Conservation (phyloP, 2,888 invertebrate species). For the Agrotis ipsilon region DNA sequence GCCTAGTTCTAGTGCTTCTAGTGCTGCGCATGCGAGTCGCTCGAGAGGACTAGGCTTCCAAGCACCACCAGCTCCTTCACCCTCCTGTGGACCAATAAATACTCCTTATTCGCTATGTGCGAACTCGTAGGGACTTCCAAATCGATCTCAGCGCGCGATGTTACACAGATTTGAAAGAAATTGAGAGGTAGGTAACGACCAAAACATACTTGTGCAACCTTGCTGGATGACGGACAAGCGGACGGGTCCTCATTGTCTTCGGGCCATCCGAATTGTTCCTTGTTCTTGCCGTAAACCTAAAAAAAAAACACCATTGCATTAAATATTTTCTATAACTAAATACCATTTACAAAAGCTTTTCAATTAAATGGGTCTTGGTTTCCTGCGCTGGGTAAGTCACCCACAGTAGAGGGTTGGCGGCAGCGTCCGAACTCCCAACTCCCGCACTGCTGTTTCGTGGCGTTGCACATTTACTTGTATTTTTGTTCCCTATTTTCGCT, state of each 20-base stretch:
- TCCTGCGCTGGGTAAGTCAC: too few species aligned
- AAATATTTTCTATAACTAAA: too few species aligned
- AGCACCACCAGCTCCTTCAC: slow-evolving; percentile 76
- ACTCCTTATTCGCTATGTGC: too few species aligned
- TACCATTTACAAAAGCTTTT: neutral
- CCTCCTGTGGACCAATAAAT: slow-evolving; percentile 72
- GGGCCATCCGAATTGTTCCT: slow-evolving; percentile 99
- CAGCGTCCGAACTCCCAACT: too few species aligned
- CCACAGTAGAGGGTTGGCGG: too few species aligned
- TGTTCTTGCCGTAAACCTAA: slow-evolving; percentile 97
- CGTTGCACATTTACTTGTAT: too few species aligned
- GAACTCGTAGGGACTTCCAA: too few species aligned
- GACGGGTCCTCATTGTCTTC: slow-evolving; percentile 97
- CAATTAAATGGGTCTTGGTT: neutral
- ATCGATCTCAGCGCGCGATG: too few species aligned
- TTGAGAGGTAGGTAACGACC: too few species aligned
- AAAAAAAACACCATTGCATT: slow-evolving; percentile 41
- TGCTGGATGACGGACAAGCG: slow-evolving; percentile 86
- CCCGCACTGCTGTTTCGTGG: too few species aligned
- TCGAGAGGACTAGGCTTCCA: slow-evolving; percentile 87
- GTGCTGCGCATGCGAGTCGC: slow-evolving; percentile 85
- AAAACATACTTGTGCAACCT: slow-evolving; percentile 81
- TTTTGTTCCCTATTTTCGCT: too few species aligned
- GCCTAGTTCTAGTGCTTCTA: slow-evolving; percentile 85
- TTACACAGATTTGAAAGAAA: too few species aligned